Percentiles rank a stretch among this genome's conserved stretches.
phyloP scores from a whole-genome alignment of 2,113 vertebrate species.

The Stegostoma tigrinum region DNA sequence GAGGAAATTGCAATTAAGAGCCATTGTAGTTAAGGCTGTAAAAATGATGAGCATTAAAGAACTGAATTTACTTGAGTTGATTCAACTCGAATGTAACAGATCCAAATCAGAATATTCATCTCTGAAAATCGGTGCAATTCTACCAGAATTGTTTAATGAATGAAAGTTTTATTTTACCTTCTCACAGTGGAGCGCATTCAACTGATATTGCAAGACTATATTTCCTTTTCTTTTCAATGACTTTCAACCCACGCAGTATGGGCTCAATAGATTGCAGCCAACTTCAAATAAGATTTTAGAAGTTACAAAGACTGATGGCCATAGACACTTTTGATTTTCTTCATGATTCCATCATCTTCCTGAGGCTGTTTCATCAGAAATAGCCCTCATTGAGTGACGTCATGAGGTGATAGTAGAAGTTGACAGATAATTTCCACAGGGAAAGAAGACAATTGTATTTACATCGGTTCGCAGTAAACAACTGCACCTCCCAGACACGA shows the following conservation, averaged over 20 bases:
- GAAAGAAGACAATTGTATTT: neutral
- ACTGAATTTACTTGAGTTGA: neutral
- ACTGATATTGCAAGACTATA: neutral
- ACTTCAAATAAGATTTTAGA: neutral
- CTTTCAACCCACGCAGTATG: neutral
- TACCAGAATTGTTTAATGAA: neutral
- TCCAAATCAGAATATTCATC: neutral
- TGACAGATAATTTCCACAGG: neutral
- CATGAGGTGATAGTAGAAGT: neutral
- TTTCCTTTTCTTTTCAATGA: neutral
- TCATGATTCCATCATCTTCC: neutral
- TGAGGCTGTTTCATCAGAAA: neutral
- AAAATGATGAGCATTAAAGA: neutral
- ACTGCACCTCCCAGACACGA: too few relatives aligned
- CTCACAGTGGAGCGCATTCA: neutral
- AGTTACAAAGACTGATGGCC: neutral
- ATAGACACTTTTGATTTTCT: neutral
- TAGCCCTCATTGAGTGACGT: neutral
- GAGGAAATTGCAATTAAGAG: neutral
- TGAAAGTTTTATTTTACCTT: neutral
- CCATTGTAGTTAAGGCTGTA: neutral
- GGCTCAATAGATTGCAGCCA: neutral
- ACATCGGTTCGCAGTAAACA: too few relatives aligned
- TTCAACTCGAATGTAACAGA: neutral
- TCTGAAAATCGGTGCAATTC: neutral